Base-by-base conservation (phyloP, 1,140 invertebrate genomes). In the Babylonia areolata region DNA sequence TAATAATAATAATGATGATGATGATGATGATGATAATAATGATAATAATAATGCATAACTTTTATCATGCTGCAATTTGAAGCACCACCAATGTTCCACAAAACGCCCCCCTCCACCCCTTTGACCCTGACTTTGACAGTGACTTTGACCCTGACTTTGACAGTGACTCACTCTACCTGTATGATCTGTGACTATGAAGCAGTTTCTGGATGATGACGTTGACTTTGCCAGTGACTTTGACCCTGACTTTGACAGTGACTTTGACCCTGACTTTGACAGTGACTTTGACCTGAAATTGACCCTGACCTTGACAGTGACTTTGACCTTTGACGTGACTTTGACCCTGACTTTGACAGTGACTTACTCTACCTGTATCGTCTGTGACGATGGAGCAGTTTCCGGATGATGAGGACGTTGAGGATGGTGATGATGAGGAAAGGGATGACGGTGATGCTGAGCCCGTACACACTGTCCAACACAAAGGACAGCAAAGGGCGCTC, bases 21-120 rank as follows among this genome's bases (percentile, higher is more conserved):
- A 93, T 93, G 40, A 91, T 64, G 9, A 88, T 75, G 86, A 92
- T 93, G 12, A 93, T 78, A 11, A 90, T 71, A 20, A 88, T 85
- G 75, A 93, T 92, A 31, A 92, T 78, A n/a, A 91, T 54, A 79
- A 92, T 91, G 15, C 92, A 91, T n/a, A 20, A 93, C 85, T 58
- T 91, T 84, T 11, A 92, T 92, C 23, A 93, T 92, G 35, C 83
- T 88, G 17, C 91, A 81, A 0, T 87, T 92, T 85, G 90, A 93
- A 33, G 90, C 85, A 42, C 88, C 89, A 88, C 20, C 46, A n/a
- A n/a, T 51, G 46, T 51, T 20, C 20, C 9, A 11, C 46, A 11
- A 20, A 11, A 6, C 20, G 46, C 20, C 46, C 20, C 46, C 20
- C 46, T 51, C 46, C 20, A 6, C 46, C 46, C 46, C 46, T 51